Evolutionary conservation across 2,888 invertebrate genomes (phyloP).

Genomic region (Tanytarsus gracilentus): DNA sequence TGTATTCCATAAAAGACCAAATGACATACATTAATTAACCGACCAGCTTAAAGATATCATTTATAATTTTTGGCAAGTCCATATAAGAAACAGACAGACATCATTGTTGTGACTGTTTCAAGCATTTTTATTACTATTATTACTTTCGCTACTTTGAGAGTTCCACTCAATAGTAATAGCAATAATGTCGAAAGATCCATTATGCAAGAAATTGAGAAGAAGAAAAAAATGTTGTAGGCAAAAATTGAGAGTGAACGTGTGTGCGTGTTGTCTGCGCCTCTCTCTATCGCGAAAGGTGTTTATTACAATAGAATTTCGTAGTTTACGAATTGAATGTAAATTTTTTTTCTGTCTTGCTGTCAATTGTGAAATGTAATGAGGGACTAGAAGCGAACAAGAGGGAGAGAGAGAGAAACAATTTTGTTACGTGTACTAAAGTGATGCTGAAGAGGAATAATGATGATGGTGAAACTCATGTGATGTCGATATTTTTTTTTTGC

Average conservation of each 20-base stretch:
- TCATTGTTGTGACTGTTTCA: slow-evolving; percentile 2
- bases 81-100: neutral
- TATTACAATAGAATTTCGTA: neutral
- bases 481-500: too few species aligned
- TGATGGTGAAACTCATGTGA: too few species aligned
- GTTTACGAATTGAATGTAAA: too few species aligned
- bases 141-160: slow-evolving; percentile 18
- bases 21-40: slow-evolving; percentile 5
- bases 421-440: too few species aligned
- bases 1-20: slow-evolving; percentile 2
- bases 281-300: neutral
- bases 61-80: neutral
- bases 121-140: neutral
- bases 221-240: slow-evolving; percentile 5
- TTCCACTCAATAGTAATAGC: neutral
- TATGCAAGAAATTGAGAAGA: slow-evolving; percentile 18
- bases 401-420: too few species aligned
- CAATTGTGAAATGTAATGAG: neutral
- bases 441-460: too few species aligned
- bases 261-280: neutral
- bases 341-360: too few species aligned
- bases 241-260: neutral
- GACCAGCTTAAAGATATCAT: neutral
- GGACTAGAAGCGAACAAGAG: neutral
- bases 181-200: slow-evolving; percentile 7